phyloP scores from a whole-genome alignment of 2,888 invertebrate species.

The Acronicta alni region DNA sequence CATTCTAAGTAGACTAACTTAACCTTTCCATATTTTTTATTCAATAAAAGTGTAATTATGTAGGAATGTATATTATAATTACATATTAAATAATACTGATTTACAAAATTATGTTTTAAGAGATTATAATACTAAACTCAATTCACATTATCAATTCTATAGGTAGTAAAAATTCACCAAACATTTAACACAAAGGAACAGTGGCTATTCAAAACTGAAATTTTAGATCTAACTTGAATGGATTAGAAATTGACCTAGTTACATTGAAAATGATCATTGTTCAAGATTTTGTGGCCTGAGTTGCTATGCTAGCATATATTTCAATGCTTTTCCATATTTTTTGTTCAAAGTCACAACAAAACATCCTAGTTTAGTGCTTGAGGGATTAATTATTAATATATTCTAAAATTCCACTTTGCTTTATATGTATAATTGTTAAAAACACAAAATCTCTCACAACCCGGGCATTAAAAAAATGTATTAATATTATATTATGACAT shows the following conservation, averaged over 20 bases:
- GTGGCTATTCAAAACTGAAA: constrained; percentile 47
- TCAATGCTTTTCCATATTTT: constrained; percentile 18
- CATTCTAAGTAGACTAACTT: too few species aligned
- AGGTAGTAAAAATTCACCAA: constrained; percentile 32
- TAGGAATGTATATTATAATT: too few species aligned
- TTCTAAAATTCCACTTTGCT: too few species aligned
- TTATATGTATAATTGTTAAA: too few species aligned
- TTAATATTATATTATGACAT: too few species aligned
- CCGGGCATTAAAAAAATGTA: too few species aligned
- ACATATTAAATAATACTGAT: background rate
- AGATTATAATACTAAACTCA: constrained; percentile 6
- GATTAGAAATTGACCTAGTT: constrained; percentile 79
- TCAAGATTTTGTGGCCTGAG: constrained; percentile 57
- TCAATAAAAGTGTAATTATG: too few species aligned
- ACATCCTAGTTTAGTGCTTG: constrained; percentile 2
- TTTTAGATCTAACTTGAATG: constrained; percentile 65
- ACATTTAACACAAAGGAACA: constrained; percentile 21
- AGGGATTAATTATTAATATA: background rate
- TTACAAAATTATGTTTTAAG: background rate
- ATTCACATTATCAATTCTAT: constrained; percentile 43
- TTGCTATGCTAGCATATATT: constrained; percentile 17
- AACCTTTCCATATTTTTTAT: too few species aligned
- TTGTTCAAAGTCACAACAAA: constrained; percentile 1
- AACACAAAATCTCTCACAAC: too few species aligned
- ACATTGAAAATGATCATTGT: constrained; percentile 66